These are phyloP conservation scores for Drosophila kanekoi DNA, from an alignment of 2,888 invertebrate genomes.

Conservation along the genomic window DNA sequence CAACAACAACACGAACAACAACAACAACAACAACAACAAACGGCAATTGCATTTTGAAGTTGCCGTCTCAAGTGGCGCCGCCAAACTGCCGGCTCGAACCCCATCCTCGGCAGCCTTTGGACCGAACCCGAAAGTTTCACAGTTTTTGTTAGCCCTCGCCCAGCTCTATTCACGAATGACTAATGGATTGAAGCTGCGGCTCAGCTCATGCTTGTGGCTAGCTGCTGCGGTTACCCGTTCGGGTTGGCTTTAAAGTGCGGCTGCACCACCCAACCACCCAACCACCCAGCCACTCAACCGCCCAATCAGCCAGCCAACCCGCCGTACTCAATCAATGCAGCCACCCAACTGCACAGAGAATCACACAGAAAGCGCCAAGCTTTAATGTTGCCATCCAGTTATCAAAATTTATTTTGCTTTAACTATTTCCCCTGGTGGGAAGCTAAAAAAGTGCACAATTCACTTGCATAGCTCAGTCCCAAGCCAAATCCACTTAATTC, in stretches of 20 bases:
- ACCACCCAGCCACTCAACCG: not conserved
- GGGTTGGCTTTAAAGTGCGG: constrained; percentile 9
- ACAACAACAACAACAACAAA: not conserved
- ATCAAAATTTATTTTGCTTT: constrained; percentile 5
- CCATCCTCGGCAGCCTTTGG: not conserved
- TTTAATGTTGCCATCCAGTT: constrained; percentile 8
- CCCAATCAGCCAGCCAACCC: not conserved
- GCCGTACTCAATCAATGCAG: constrained; percentile 11
- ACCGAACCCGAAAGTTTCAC: not conserved
- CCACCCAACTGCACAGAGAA: too few relatives aligned
- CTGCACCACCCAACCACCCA: not conserved
- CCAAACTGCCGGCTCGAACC: constrained; percentile 1
- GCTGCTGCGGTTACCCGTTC: constrained; percentile 5
- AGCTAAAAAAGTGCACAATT: constrained; percentile 22
- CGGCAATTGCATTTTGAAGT: constrained; percentile 67
- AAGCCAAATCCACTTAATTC: constrained; percentile 1
- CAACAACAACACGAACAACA: constrained; percentile 18
- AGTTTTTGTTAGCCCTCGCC: not conserved
- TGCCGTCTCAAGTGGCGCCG: constrained; percentile 60
- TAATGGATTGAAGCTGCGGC: constrained; percentile 54
- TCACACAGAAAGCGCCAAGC: not conserved
- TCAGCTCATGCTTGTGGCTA: constrained; percentile 1
- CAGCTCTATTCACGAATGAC: constrained; percentile 40
- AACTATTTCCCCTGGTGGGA: constrained; percentile 17
- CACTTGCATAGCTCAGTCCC: not conserved